These are phyloP conservation scores for Leucosticte australis DNA, from an alignment of 2,113 vertebrate genomes.

Conservation along the genomic window DNA sequence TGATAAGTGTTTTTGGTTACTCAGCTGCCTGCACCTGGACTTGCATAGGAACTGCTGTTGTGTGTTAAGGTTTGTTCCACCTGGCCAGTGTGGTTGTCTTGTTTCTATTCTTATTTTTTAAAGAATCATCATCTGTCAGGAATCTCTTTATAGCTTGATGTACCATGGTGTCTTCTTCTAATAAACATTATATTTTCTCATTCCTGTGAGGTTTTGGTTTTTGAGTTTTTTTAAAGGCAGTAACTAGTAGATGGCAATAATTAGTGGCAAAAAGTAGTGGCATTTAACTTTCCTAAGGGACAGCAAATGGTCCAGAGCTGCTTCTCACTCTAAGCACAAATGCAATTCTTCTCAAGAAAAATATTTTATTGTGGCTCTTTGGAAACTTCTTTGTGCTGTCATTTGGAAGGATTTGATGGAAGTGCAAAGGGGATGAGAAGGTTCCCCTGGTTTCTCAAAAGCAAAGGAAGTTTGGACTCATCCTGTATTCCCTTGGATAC, in stretches of 20 bases:
- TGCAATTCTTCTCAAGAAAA: neutral
- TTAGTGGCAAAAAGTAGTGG: neutral
- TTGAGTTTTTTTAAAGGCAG: neutral
- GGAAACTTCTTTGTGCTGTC: neutral
- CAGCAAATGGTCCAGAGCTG: neutral
- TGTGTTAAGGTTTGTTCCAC: slow-evolving; percentile 55
- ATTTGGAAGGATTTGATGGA: neutral
- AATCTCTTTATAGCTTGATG: slow-evolving; percentile 42
- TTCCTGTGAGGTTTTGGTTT: slow-evolving; percentile 40
- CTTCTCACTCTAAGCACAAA: neutral
- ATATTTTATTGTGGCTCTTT: neutral
- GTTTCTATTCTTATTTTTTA: slow-evolving; percentile 17
- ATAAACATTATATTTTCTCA: slow-evolving; percentile 76
- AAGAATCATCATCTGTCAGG: slow-evolving; percentile 46
- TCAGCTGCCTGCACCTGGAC: slow-evolving; percentile 45
- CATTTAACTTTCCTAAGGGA: neutral
- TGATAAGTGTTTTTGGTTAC: neutral
- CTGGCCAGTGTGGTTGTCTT: neutral
- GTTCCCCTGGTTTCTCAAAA: neutral
- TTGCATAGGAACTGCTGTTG: slow-evolving; percentile 28
- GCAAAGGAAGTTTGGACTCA: neutral
- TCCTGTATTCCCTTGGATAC: neutral
- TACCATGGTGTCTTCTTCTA: slow-evolving; percentile 59
- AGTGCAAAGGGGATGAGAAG: neutral
- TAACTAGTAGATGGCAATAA: neutral